Evolutionary conservation across 2,888 invertebrate genomes (phyloP), one percentile per base, ranked within the genome.

Genomic region (Monochamus alternatus): DNA sequence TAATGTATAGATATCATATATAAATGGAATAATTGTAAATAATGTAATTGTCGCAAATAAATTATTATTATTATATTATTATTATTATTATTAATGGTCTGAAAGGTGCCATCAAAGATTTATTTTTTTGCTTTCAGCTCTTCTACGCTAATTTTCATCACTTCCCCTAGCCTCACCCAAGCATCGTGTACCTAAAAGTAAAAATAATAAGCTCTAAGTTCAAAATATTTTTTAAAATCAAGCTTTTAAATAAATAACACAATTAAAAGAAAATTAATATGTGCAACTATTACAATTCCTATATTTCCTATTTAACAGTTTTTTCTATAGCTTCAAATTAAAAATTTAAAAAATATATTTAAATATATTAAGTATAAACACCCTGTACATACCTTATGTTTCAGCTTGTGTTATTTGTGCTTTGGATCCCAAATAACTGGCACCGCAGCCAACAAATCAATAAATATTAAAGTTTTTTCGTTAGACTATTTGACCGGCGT

Each of bases 111-210:
- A 38, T 38, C 3, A 38, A 38, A 38, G 38, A 38, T 38, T 38
- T 38, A n/a, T 5, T 38, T 38, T 38, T 38, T 38, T 38, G 38
- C 38, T 5, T 38, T 38, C 38, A 38, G 38, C 38, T 38, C 38
- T 38, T 38, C 38, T 38, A 38, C 38, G 38, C 38, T 38, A 38
- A 47, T 55, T 55, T 55, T 22, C 22, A 68, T 14, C 55, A 55
- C 32, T 55, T 68, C 32, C 32, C 68, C 55, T 52, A 68, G 30
- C 32, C 68, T 55, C 31, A 55, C 55, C 55, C 67, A 67, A 3
- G 55, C 68, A 68, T 68, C 68, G 68, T 68, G 68, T 68, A 58
- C 32, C 55, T 38, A 38, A 38, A 38, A 3, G 38, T 38, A 38
- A 38, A 38, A 38, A 38, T 38, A 38, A 38, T 38, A 38, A 38